Evolutionary conservation across 2,888 invertebrate species (phyloP), one percentile per base, ranked within the genome.

Genomic region (Corbicula japonica): DNA sequence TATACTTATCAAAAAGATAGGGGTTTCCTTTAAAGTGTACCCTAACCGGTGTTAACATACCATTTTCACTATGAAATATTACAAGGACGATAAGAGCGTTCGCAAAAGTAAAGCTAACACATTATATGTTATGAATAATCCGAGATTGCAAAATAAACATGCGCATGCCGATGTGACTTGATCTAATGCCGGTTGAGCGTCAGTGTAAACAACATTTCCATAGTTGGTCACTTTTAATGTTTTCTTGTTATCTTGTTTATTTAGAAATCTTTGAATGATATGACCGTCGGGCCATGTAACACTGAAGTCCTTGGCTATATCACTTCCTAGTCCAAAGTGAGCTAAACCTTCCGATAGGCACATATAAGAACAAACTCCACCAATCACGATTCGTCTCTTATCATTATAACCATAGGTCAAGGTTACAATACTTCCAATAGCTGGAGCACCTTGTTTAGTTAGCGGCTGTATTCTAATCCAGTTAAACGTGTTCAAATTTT

Each of bases 281-380:
- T 80, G 80, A 0, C 89, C 88, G 69, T 89, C 86, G 12, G 87
- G 77, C 90, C 90, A 90, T 28, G 62, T 69, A 1, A 90, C 72
- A 15, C 34, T 52, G 10, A 89, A 12, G 26, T 66, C 41, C n/a
- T 48, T 48, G 5, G 83, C 74, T 5, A 26, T 30, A 1, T 72
- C 44, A 8, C 71, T 21, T 0, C 86, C 87, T 6, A 91, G 72
- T n/a, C 91, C 91, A 76, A 92, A 90, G 78, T 92, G 91, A 30
- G 90, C 90, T 0, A 89, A 84, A 2, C 91, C 91, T 76, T 92
- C 91, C 85, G 88, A 88, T 75, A 90, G 89, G 74, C 91, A 90
- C 52, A 89, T 80, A 50, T 90, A 91, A 1, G 90, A 90, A n/a
- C 91, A 91, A 0, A 89, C 90, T 28, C 88, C 86, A 54, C 91